phyloP scores from a whole-genome alignment of 2,888 invertebrate genomes.

The Ormyrus pomaceus region DNA sequence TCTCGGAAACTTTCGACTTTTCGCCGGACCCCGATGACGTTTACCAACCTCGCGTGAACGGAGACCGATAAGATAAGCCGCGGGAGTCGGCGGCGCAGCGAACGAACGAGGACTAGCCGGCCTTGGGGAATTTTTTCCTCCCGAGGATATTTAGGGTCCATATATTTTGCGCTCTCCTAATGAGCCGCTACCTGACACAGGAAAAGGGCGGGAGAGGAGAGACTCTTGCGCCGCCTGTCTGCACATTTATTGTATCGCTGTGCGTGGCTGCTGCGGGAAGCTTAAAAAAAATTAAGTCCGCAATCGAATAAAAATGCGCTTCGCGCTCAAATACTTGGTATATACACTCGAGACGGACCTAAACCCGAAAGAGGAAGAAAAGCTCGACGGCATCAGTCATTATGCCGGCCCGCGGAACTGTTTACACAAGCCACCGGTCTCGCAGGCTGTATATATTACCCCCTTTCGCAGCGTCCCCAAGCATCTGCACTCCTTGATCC shows the following conservation, averaged over 20 bases:
- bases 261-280: no score
- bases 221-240: no score
- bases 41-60: conserved; percentile 37
- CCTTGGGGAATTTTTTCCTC: conserved; percentile 30
- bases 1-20: conserved; percentile 47
- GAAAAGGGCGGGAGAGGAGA: no score
- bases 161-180: conserved; percentile 39
- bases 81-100: not conserved
- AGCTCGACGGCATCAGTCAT: no score
- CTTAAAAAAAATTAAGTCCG: no score
- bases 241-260: no score
- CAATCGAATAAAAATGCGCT: no score
- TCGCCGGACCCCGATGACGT: conserved; percentile 15
- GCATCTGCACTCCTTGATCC: no score
- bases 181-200: not conserved
- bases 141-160: not conserved
- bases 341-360: no score
- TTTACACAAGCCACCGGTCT: not conserved
- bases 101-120: conserved; percentile 23
- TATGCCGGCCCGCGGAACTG: no score
- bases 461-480: not conserved
- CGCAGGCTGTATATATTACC: not conserved
- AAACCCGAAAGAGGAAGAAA: no score
- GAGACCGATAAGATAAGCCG: conserved; percentile 47
- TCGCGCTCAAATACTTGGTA: no score